A percentile compares a stretch with the other conserved stretches of the same genome.
phyloP scores from a whole-genome alignment of 2,113 vertebrate species.

The Boleophthalmus pectinirostris region DNA sequence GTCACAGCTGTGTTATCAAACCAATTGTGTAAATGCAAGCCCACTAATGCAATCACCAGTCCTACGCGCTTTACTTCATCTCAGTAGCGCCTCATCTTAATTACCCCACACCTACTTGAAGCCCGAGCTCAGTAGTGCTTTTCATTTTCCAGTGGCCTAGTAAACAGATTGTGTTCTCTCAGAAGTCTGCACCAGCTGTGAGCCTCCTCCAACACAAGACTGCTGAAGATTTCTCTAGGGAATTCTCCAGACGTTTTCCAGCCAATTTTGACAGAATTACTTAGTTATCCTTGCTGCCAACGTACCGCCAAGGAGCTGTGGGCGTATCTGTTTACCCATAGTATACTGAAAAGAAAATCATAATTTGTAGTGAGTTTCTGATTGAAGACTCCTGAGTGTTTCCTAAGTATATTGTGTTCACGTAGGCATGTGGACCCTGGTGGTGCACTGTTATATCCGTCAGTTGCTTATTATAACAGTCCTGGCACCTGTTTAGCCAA shows the following conservation, averaged over 20 bases:
- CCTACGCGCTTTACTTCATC: constrained; percentile 2
- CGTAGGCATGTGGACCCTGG: background rate
- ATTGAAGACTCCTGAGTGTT: background rate
- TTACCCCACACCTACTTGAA: constrained; percentile 13
- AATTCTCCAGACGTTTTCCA: constrained; percentile 13
- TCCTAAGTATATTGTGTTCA: background rate
- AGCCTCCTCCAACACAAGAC: constrained; percentile 1
- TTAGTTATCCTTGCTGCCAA: constrained; percentile 27
- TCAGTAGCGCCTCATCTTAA: constrained; percentile 6
- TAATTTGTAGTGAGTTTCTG: background rate
- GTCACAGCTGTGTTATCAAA: background rate
- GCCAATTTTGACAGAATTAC: constrained; percentile 5
- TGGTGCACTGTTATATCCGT: no score
- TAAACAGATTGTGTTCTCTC: background rate
- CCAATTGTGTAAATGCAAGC: background rate
- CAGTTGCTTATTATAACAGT: background rate
- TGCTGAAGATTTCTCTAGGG: background rate
- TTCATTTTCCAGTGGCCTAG: constrained; percentile 2
- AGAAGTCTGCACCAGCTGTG: constrained; percentile 16
- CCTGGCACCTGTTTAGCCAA: background rate
- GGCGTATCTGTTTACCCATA: constrained; percentile 7
- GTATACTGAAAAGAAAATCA: constrained; percentile 11
- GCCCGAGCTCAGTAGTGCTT: constrained; percentile 3
- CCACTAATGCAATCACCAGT: background rate
- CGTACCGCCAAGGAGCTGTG: background rate